These are phyloP conservation scores for Phylloscopus trochiloides DNA, from an alignment of 2,113 vertebrate species.

Conservation along the genomic window DNA sequence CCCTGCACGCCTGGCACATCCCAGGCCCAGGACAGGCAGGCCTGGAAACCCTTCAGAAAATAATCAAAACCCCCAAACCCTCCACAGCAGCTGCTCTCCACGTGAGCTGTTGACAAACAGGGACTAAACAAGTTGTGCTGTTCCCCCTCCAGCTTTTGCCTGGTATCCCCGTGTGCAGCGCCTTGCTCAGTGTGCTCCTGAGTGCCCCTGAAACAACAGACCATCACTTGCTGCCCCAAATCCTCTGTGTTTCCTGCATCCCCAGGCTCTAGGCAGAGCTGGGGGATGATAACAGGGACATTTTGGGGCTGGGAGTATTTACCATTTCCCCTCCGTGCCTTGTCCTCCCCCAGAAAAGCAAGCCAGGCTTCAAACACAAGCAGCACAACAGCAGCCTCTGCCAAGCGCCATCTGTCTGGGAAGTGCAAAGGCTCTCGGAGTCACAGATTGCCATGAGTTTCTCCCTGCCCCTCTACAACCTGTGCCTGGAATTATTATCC, in stretches of 20 bases:
- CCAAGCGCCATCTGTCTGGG: not conserved
- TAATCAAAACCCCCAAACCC: not conserved
- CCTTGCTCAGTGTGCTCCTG: not conserved
- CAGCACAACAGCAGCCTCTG: not conserved
- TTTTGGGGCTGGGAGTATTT: not conserved
- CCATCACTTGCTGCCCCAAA: not conserved
- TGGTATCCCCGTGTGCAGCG: accelerated
- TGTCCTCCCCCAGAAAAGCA: not conserved
- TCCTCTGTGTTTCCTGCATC: not conserved
- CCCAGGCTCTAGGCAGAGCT: not conserved
- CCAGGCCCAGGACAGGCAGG: too few species aligned
- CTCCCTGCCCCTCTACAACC: not conserved
- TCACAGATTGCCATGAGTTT: not conserved
- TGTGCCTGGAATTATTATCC: not conserved
- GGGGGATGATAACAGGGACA: not conserved
- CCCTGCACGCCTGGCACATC: not conserved
- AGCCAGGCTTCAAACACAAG: not conserved
- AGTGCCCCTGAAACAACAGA: not conserved
- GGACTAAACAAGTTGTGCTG: not conserved
- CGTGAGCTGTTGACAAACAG: not conserved
- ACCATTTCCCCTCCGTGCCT: accelerated
- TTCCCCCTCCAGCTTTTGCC: not conserved
- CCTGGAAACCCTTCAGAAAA: not conserved
- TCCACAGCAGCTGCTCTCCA: not conserved
- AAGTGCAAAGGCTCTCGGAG: not conserved